phyloP scores from a whole-genome alignment of 2,888 invertebrate genomes.

The Melanchra persicariae region DNA sequence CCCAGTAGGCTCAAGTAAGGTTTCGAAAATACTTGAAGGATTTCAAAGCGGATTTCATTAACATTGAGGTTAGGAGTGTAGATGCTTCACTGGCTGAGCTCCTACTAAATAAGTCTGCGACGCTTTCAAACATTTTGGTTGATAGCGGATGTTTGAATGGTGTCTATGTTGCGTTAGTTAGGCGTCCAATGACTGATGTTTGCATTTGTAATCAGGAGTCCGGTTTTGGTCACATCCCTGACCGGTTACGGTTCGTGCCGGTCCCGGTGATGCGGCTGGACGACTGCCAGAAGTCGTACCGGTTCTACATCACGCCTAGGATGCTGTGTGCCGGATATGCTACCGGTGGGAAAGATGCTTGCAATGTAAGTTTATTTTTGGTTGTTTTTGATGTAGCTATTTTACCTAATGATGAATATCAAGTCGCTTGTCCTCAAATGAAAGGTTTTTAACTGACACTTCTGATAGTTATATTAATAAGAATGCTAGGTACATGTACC shows the following conservation, averaged over 20 bases:
- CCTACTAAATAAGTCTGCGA: not conserved
- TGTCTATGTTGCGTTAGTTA: too few species aligned
- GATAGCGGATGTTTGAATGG: too few species aligned
- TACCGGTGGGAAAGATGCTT: conserved; percentile 86
- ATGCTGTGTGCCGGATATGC: conserved; percentile 88
- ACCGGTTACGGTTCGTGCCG: conserved; percentile 86
- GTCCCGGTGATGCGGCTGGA: conserved; percentile 83
- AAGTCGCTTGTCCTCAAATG: too few species aligned
- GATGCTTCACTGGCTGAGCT: too few species aligned
- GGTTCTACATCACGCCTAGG: conserved; percentile 84
- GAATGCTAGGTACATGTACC: too few species aligned
- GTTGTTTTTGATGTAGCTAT: too few species aligned
- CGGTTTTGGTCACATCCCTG: conserved; percentile 84
- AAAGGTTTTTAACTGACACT: too few species aligned
- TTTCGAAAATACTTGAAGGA: too few species aligned
- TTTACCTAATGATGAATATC: too few species aligned
- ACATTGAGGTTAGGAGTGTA: too few species aligned
- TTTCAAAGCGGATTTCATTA: not conserved
- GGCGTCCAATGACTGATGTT: not conserved
- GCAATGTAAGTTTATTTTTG: conserved; percentile 75
- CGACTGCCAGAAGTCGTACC: conserved; percentile 84
- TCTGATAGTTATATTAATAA: too few species aligned
- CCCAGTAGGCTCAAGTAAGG: not conserved
- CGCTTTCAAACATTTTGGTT: not conserved
- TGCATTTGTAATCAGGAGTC: conserved; percentile 72